Evolutionary conservation across 35 echinoderm and acorn worm genomes (phyloP).

Genomic region (Ophiothrix spiculata): DNA sequence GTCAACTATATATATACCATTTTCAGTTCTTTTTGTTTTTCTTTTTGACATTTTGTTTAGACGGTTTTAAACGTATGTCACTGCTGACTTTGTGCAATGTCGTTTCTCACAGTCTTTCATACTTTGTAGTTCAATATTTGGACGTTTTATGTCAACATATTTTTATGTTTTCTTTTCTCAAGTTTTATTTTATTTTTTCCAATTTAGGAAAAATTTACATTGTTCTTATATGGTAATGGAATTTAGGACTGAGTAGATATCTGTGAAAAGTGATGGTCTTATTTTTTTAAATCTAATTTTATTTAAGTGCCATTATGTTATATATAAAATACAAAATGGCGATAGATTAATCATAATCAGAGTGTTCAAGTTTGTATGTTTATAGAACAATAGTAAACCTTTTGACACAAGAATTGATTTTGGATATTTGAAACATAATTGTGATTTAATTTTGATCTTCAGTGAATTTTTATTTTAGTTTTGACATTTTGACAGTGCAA

Average conservation of each 20-base stretch:
- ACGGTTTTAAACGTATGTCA: conserved; percentile 3
- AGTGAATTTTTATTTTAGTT: background rate
- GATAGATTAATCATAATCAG: background rate
- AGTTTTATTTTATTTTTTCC: background rate
- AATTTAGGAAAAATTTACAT: background rate
- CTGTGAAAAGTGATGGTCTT: background rate
- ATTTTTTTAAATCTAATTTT: background rate
- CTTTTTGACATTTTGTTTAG: too few relatives aligned
- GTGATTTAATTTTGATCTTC: background rate
- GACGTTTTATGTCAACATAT: background rate
- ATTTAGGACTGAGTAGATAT: background rate
- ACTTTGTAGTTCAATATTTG: conserved; percentile 6
- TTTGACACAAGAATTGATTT: background rate
- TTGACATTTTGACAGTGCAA: background rate
- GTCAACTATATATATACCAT: too few relatives aligned
- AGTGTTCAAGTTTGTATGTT: background rate
- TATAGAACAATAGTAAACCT: background rate
- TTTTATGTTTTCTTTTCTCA: background rate
- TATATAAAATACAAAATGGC: background rate
- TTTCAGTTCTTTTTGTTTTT: background rate
- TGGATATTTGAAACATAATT: background rate
- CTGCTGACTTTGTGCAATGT: conserved; percentile 11
- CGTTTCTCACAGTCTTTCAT: conserved; percentile 7
- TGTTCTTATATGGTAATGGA: background rate
- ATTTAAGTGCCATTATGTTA: background rate